Conservation (phyloP, 2,888 invertebrate species). For the Caenorhabditis macrosperma region DNA sequence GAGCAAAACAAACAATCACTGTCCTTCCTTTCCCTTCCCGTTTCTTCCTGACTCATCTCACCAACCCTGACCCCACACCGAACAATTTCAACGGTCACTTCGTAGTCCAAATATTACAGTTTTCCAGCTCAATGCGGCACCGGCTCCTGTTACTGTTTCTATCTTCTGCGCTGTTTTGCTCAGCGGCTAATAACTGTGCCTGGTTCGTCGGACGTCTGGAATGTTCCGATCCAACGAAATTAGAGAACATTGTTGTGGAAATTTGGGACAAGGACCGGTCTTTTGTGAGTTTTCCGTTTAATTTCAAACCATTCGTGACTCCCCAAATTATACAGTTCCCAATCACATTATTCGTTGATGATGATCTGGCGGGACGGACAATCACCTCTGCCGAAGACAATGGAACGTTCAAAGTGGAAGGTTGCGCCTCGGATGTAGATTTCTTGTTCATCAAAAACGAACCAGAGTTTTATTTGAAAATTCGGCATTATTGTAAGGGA, state of each 20-base stretch:
- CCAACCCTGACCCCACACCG: no score
- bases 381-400: constrained; percentile 64
- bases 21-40: constrained; percentile 3
- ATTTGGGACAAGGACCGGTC: constrained; percentile 75
- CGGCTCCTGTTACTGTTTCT: constrained; percentile 7
- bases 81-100: no score
- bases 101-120: no score
- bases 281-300: constrained; percentile 29
- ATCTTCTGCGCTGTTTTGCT: constrained; percentile 14
- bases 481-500: constrained; percentile 71
- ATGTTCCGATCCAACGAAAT: constrained; percentile 67
- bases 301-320: no score
- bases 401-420: constrained; percentile 71
- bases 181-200: constrained; percentile 72
- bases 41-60: background rate
- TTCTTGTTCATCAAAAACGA: constrained; percentile 69
- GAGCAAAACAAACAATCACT: constrained; percentile 36
- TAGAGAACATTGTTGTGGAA: constrained; percentile 70
- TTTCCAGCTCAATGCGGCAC: constrained; percentile 11
- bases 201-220: constrained; percentile 74
- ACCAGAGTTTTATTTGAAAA: constrained; percentile 74
- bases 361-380: constrained; percentile 74
- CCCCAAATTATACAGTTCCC: constrained; percentile 36
- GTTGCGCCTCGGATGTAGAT: constrained; percentile 73
- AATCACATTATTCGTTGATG: constrained; percentile 61